Conservation (phyloP, 2,113 vertebrate species). For the Nothoprocta perdicaria region DNA sequence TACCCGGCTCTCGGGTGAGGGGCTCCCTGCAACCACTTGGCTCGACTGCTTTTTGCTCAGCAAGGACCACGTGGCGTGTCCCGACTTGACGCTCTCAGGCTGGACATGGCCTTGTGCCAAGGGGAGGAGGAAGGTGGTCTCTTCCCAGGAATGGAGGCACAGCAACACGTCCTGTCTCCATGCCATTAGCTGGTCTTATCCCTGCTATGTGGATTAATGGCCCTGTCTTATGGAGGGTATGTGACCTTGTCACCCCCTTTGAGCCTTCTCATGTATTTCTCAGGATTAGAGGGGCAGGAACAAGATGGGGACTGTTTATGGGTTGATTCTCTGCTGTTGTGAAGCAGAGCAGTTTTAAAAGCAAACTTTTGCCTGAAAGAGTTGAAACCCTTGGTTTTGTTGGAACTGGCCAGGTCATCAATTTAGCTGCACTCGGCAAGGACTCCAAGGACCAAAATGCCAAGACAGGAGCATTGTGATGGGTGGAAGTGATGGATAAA, state of each 20-base stretch:
- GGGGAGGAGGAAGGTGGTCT: neutral
- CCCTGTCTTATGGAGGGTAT: neutral
- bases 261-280: neutral
- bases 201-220: too few species aligned
- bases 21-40: neutral
- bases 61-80: rapidly evolving
- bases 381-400: neutral
- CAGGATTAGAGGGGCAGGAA: neutral
- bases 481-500: neutral
- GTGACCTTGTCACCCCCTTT: too few species aligned
- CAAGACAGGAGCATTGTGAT: neutral
- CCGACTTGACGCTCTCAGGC: rapidly evolving
- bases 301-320: too few species aligned
- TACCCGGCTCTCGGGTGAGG: rapidly evolving
- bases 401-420: too few species aligned
- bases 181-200: neutral
- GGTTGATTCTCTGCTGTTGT: too few species aligned
- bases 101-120: rapidly evolving
- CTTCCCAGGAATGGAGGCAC: neutral
- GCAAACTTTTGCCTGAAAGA: neutral
- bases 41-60: neutral
- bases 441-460: too few species aligned
- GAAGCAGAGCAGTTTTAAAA: neutral
- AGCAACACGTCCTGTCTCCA: neutral
- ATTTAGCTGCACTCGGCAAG: too few species aligned